These are phyloP conservation scores for Odontophorus gujanensis DNA, from an alignment of 2,113 vertebrate species.

Conservation along the genomic window DNA sequence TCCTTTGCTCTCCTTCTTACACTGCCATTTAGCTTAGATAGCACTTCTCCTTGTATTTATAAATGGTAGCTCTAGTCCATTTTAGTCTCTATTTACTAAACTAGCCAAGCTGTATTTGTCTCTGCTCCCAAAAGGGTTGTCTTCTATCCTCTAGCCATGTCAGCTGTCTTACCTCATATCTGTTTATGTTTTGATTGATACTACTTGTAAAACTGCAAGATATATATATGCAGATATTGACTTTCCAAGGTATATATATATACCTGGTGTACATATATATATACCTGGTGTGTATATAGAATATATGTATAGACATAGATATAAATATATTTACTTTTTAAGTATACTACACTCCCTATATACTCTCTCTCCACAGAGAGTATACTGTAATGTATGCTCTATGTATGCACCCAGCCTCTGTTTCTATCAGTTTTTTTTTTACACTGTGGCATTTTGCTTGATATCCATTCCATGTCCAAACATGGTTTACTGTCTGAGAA, in stretches of 20 bases:
- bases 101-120: neutral
- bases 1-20: neutral
- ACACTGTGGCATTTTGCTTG: neutral
- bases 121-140: rapidly evolving
- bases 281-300: too few species aligned
- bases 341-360: neutral
- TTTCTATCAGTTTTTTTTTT: neutral
- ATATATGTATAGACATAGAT: neutral
- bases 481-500: neutral
- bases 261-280: too few species aligned
- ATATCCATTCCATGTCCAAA: neutral
- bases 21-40: neutral
- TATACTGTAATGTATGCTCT: neutral
- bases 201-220: neutral
- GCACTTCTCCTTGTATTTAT: neutral
- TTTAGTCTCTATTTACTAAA: neutral
- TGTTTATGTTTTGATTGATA: neutral
- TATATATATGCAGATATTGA: neutral
- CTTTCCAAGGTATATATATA: too few species aligned
- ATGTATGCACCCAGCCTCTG: neutral
- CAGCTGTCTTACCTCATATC: neutral
- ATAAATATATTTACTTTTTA: neutral
- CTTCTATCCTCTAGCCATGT: neutral
- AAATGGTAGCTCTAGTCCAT: neutral
- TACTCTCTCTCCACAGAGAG: neutral